A percentile compares a stretch with the other conserved stretches of the same genome.
These are phyloP conservation scores for Eledone cirrhosa DNA, from an alignment of 2,888 invertebrate genomes.

Conservation along the genomic window DNA sequence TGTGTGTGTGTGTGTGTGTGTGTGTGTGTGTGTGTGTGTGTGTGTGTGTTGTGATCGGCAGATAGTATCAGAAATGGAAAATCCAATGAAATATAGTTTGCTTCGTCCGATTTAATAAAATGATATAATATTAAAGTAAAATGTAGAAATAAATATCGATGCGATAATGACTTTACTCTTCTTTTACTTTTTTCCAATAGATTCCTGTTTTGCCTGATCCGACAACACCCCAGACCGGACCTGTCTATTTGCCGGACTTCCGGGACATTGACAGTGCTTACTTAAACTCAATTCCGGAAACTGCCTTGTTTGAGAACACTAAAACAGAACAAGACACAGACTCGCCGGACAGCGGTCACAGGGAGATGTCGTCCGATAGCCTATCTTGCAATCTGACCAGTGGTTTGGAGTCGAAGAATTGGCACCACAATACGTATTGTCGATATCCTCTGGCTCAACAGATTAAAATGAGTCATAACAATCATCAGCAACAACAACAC, in stretches of 20 bases:
- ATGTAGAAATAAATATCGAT: not conserved
- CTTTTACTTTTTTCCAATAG: conserved; percentile 38
- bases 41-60: too few species aligned
- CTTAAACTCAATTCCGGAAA: conserved; percentile 38
- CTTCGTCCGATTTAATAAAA: too few species aligned
- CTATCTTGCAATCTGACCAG: conserved; percentile 46
- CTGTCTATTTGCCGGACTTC: conserved; percentile 53
- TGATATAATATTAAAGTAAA: too few species aligned
- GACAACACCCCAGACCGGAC: conserved; percentile 58
- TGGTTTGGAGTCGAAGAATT: conserved; percentile 15
- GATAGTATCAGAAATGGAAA: too few species aligned
- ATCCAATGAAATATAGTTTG: too few species aligned
- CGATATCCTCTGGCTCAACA: not conserved
- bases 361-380: conserved; percentile 64
- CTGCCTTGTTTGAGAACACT: conserved; percentile 48
- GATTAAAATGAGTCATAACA: not conserved
- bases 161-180: not conserved
- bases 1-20: too few species aligned
- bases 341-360: conserved; percentile 65
- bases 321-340: conserved; percentile 58
- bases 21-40: too few species aligned
- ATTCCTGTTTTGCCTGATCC: conserved; percentile 56
- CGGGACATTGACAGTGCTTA: conserved; percentile 40
- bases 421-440: conserved; percentile 10
- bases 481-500: not conserved